Evolutionary conservation across 2,113 vertebrate species (phyloP), one percentile per base, ranked within the genome.

Genomic region (Merops nubicus): DNA sequence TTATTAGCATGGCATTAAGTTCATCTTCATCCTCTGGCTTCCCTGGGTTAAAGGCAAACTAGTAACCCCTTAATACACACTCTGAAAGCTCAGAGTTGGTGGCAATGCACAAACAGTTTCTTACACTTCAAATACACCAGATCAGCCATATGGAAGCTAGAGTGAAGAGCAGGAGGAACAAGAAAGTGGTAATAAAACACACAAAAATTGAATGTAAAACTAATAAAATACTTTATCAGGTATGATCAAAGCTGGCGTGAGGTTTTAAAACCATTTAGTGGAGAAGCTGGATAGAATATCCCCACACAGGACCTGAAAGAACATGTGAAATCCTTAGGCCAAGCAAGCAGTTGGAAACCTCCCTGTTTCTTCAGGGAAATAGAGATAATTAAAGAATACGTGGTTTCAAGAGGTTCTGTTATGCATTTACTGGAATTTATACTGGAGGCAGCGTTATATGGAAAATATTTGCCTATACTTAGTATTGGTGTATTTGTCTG

Each of bases 381-480:
- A 14, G 8, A 86, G 75, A 88, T 67, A 76, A 95, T 87, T 91
- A 38, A 54, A 85, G 94, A 76, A 67, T 20, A 56, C 0, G 16
- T 48, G 25, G 29, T 81, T 95, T 75, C 6, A 28, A 92, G 94
- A 84, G 84, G 50, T 50, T 81, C 51, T 88, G 82, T 56, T n/a
- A 1, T 26, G 34, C 42, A n/a, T 77, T 97, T 89, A 93, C 93
- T 63, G 86, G 94, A 95, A 96, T 65, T 70, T 7, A 22, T 6
- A 50, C 54, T 50, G 76, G 47, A 91, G 91, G 73, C 80, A 92
- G 92, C 1, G 63, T 5, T 72, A 36, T 15, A 10, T 1, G 86
- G 93, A 93, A 96, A 91, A 28, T 54, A 47, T 48, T 67, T 59
- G 40, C 76, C 86, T 63, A 11, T 77, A 67, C 54, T 84, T 16